phyloP scores from a whole-genome alignment of 2,888 invertebrate genomes.

The Tipula unca region DNA sequence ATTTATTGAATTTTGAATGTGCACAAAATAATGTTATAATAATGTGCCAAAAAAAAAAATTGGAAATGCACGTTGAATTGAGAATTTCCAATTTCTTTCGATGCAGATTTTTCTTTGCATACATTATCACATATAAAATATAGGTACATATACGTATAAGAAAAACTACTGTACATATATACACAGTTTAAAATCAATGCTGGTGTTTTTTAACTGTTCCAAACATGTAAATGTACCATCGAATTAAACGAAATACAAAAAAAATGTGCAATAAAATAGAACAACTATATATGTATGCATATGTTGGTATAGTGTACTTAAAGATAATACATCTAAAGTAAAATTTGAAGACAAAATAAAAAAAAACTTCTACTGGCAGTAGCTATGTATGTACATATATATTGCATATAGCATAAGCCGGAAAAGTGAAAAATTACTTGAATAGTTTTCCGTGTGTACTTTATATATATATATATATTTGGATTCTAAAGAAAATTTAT shows the following conservation, averaged over 20 bases:
- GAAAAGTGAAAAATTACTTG: neutral
- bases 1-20: neutral
- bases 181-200: neutral
- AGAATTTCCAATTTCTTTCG: neutral
- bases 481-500: neutral
- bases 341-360: neutral
- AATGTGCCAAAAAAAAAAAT: neutral
- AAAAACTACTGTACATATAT: neutral
- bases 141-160: too few relatives aligned
- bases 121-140: neutral
- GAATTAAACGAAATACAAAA: neutral
- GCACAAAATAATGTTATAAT: neutral
- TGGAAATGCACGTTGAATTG: neutral
- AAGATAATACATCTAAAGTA: neutral
- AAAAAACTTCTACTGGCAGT: neutral
- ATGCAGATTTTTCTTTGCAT: neutral
- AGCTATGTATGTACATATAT: neutral
- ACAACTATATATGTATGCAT: neutral
- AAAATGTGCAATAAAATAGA: neutral
- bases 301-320: neutral
- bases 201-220: neutral
- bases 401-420: neutral
- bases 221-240: neutral
- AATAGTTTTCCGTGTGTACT: neutral
- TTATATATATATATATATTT: neutral